Evolutionary conservation across 2,888 invertebrate genomes (phyloP), one percentile per base, ranked within the genome.

Genomic region (Elgonia sp.): DNA sequence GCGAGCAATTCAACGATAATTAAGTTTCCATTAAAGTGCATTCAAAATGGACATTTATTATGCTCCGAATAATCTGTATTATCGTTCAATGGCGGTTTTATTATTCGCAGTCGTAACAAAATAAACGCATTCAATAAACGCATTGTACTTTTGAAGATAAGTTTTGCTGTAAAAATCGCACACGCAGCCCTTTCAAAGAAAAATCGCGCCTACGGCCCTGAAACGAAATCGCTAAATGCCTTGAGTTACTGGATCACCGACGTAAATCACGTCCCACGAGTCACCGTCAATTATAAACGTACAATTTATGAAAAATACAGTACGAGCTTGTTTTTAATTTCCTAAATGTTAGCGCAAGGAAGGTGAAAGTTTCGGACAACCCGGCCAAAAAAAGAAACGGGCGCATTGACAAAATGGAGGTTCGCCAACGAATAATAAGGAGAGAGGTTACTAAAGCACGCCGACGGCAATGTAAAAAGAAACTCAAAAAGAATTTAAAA

Each of bases 221-320:
- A 82, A 88, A 83, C 55, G 67, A 83, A 85, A 85, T 88, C 83
- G 60, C 77, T 75, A 50, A 84, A 84, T 70, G 18, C 77, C 84
- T 88, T 79, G 77, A 85, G 85, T 83, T 75, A 85, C 77, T 62
- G 84, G 62, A 83, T 85, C 83, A 57, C 55, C 85, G 77, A 88
- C 85, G 82, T 85, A 85, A 85, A 88, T 88, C 85, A 88, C 79
- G 81, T 75, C 81, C 85, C 81, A 84, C 88, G 76, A 86, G 69
- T 79, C 75, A 70, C 62, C 88, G 85, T 88, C 85, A 83, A 88
- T 88, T 85, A 85, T 83, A 69, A 77, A 62, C 69, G 50, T 60
- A 39, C 82, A 62, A 65, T 76, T 88, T 88, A 76, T 88, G 88
- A 88, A 88, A 84, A 79, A 83, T 73, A 63, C 42, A 29, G 50